These are phyloP conservation scores for Gymnocephalus cernua DNA, from an alignment of 2,113 vertebrate genomes.

Conservation along the genomic window DNA sequence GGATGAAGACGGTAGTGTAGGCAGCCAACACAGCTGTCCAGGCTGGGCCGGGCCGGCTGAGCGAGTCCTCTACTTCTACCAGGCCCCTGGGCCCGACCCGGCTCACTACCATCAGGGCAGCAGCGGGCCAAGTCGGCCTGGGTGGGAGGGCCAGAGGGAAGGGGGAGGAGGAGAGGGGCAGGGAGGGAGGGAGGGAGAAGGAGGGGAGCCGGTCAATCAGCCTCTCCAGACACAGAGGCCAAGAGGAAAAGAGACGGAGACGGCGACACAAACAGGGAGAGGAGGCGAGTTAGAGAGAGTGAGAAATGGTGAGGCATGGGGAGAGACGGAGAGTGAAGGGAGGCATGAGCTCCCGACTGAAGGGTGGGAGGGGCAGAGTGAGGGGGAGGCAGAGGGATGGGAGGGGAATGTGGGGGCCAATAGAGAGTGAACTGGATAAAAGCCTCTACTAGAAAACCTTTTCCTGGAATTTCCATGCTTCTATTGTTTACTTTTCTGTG, in stretches of 20 bases:
- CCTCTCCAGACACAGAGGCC: slow-evolving; percentile 59
- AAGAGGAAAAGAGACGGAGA: slow-evolving; percentile 50
- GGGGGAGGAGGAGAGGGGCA: slow-evolving; percentile 43
- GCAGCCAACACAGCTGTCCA: slow-evolving; percentile 82
- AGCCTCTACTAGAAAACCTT: not conserved
- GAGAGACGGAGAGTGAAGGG: slow-evolving; percentile 65
- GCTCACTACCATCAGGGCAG: slow-evolving; percentile 78
- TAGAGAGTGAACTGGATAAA: slow-evolving; percentile 39
- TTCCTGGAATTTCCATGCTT: not conserved
- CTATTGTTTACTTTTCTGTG: slow-evolving; percentile 2
- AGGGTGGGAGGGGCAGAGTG: slow-evolving; percentile 68
- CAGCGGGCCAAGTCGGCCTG: slow-evolving; percentile 56
- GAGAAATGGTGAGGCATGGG: slow-evolving; percentile 65
- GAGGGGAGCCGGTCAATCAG: slow-evolving; percentile 57
- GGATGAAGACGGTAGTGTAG: slow-evolving; percentile 86
- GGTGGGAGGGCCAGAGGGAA: slow-evolving; percentile 56
- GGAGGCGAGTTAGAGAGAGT: slow-evolving; percentile 63
- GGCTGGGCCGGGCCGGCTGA: slow-evolving; percentile 49
- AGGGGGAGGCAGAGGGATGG: slow-evolving; percentile 41
- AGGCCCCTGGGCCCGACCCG: slow-evolving; percentile 81
- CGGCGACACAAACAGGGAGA: slow-evolving; percentile 56
- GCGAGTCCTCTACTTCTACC: slow-evolving; percentile 68
- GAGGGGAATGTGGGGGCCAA: slow-evolving; percentile 66
- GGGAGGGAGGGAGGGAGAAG: slow-evolving; percentile 49
- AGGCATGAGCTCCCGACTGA: slow-evolving; percentile 58